Evolutionary conservation across 2,888 invertebrate genomes (phyloP).

Genomic region (Balanococcus diminutus): DNA sequence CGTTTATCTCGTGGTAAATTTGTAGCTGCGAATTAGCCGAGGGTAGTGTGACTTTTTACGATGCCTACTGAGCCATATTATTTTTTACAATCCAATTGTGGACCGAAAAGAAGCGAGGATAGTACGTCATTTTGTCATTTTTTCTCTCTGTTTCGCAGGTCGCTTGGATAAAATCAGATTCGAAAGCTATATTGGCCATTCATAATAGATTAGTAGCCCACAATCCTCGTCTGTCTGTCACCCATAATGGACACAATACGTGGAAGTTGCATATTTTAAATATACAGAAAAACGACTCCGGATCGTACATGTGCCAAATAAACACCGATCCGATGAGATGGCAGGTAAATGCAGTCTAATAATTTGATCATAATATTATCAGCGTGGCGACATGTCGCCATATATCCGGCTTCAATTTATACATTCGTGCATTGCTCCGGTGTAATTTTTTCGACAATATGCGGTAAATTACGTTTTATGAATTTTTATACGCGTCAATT

Average conservation of each 20-base stretch:
- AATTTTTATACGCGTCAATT: constrained; percentile 27
- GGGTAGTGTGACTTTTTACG: constrained; percentile 21
- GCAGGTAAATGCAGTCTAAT: constrained; percentile 68
- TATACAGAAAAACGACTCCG: constrained; percentile 88
- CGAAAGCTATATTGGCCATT: constrained; percentile 85
- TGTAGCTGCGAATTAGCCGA: constrained; percentile 12
- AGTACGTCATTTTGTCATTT: neutral
- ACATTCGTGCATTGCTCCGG: neutral
- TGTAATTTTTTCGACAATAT: neutral
- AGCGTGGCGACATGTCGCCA: neutral
- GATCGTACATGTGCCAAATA: constrained; percentile 93
- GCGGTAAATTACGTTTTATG: constrained; percentile 24
- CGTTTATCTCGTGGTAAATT: neutral
- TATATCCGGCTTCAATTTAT: neutral
- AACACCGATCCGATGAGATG: constrained; percentile 90
- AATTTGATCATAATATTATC: neutral
- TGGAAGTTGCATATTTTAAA: constrained; percentile 91
- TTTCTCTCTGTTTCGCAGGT: constrained; percentile 67
- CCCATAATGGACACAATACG: constrained; percentile 90
- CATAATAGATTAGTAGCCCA: constrained; percentile 89
- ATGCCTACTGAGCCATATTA: neutral
- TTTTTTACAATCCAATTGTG: constrained; percentile 40
- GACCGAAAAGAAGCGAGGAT: neutral
- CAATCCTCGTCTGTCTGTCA: constrained; percentile 83
- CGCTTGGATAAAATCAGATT: constrained; percentile 91